Conservation (phyloP, 2,797 vertebrate species). For the Sebastes diploproa region DNA sequence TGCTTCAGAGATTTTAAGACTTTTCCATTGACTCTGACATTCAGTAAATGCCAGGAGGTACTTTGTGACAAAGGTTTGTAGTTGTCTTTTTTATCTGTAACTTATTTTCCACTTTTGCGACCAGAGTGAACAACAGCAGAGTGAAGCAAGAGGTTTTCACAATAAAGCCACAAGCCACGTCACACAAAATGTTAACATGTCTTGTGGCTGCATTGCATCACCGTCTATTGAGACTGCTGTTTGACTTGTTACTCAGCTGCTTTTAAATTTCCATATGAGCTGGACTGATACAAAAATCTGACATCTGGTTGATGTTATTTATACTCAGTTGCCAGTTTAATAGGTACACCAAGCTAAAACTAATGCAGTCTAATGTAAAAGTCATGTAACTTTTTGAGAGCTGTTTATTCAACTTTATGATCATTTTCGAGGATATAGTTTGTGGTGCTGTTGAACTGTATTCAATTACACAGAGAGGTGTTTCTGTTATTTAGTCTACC, state of each 20-base stretch:
- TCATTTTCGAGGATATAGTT: background rate
- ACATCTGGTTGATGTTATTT: background rate
- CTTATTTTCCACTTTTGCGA: background rate
- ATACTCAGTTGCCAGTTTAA: background rate
- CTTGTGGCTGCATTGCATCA: background rate
- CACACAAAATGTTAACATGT: background rate
- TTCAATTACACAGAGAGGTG: background rate
- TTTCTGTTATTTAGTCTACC: background rate
- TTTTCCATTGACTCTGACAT: background rate
- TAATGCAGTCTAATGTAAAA: background rate
- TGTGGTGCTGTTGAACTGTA: background rate
- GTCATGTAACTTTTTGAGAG: background rate
- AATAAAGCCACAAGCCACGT: background rate
- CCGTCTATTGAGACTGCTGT: background rate
- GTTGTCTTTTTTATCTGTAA: background rate
- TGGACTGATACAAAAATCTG: background rate
- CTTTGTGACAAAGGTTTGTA: background rate
- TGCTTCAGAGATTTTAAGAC: background rate
- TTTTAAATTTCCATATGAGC: background rate
- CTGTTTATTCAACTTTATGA: background rate
- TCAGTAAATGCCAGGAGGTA: background rate
- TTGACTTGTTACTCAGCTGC: background rate
- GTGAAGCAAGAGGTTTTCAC: background rate
- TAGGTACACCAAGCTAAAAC: background rate
- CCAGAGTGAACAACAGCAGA: background rate